Evolutionary conservation across 2,888 invertebrate species (phyloP).

Genomic region (Labia minor): DNA sequence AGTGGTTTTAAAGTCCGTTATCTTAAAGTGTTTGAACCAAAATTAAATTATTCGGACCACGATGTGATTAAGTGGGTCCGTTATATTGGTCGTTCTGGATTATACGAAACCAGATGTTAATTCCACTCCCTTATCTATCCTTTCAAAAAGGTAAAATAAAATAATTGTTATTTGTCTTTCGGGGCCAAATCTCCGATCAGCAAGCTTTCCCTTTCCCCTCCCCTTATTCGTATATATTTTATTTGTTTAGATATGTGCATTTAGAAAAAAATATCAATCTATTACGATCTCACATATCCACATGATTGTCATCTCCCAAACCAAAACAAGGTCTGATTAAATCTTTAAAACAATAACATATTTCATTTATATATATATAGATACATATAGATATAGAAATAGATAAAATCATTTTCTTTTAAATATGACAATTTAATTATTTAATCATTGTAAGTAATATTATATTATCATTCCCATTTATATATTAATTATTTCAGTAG

Average conservation of each 20-base stretch:
- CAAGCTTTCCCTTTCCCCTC: background rate
- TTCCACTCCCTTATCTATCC: constrained; percentile 20
- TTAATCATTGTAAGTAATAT: too few relatives aligned
- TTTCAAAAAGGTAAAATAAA: background rate
- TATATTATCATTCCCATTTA: background rate
- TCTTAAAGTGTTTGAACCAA: constrained; percentile 98
- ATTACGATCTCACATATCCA: background rate
- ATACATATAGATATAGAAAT: too few relatives aligned
- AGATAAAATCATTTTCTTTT: too few relatives aligned
- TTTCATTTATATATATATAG: too few relatives aligned
- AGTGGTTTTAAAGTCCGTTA: constrained; percentile 99
- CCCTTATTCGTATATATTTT: background rate
- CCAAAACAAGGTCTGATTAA: background rate
- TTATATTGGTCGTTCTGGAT: constrained; percentile 96
- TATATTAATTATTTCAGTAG: background rate
- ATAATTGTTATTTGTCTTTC: background rate
- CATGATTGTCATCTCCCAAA: background rate
- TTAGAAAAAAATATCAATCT: background rate
- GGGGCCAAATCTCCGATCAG: constrained; percentile 13
- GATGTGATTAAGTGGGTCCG: constrained; percentile 99
- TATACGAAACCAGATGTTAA: constrained; percentile 98
- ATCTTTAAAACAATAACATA: too few relatives aligned
- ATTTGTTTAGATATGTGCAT: background rate
- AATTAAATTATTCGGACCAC: constrained; percentile 98
- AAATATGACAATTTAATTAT: too few relatives aligned